phyloP scores from a whole-genome alignment of 2,797 vertebrate species.

The Ispidina picta region DNA sequence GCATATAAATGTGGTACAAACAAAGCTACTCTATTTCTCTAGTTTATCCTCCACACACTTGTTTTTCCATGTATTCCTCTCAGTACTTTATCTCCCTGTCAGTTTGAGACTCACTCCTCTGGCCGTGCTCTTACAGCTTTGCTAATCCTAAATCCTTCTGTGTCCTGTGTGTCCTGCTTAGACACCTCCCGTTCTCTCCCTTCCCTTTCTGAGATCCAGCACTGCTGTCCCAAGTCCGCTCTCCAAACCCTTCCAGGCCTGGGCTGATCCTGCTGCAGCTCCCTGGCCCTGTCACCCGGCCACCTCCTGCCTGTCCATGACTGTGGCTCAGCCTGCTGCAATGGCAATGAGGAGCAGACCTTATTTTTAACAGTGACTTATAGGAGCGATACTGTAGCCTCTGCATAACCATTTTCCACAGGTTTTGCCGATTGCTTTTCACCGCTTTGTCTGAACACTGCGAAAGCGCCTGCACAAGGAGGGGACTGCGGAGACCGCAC shows the following conservation, averaged over 20 bases:
- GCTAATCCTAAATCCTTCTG: not conserved
- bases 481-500: not conserved
- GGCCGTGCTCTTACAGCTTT: not conserved
- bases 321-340: not conserved
- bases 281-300: too few species aligned
- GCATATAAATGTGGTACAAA: not conserved
- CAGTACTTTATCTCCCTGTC: not conserved
- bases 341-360: accelerated
- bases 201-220: not conserved
- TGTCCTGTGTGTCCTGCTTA: too few species aligned
- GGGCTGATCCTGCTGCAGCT: too few species aligned
- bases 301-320: not conserved
- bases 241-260: not conserved
- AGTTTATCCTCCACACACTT: not conserved
- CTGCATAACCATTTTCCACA: not conserved
- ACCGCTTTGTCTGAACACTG: too few species aligned
- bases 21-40: not conserved
- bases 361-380: not conserved
- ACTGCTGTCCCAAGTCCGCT: accelerated
- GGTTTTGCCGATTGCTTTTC: not conserved
- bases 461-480: accelerated
- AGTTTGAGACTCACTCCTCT: not conserved
- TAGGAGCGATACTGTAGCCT: accelerated
- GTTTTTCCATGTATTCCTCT: not conserved
- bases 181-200: not conserved